Evolutionary conservation across 2,797 vertebrate genomes (phyloP), one percentile per base, ranked within the genome.

Genomic region (Alosa sapidissima): DNA sequence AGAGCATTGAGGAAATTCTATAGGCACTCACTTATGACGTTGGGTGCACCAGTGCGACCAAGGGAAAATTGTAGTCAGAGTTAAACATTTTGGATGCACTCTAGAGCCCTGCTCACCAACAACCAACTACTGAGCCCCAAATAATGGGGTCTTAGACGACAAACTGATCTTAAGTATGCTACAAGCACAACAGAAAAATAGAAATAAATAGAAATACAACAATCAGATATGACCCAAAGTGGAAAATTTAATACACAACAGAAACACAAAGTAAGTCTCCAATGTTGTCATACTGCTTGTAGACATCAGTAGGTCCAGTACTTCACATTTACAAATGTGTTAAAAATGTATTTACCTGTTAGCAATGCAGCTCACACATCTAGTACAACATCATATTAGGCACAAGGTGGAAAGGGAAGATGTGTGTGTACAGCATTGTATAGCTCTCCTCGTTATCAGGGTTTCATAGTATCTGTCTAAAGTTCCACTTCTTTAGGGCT

Each of bases 361-460:
- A 89, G 86, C 89, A 87, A 90, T 83, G 84, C 65, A 87, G 52
- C 82, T 89, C 87, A 90, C 88, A 91, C 90, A 91, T 81, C 86
- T 88, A 90, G 87, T 89, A 90, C 87, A 89, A 89, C 90, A 84
- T 93, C 88, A 68, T 88, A 81, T 91, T 93, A 96, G 94, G 94
- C 95, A 96, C 94, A 92, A 90, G 91, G 94, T 94, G 91, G 92
- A 91, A 90, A 89, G 90, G 92, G 72, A 47, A 92, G 90, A 89
- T 91, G 86, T 86, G 83, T 91, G 86, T 91, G 87, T 65, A 85
- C 83, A 87, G 88, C 81, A 88, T 47, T 78, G 62, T 45, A 47
- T 47, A 78, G 10, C 68, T 78, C 72, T 78, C 72, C 21, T 47
- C 19, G 36, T 78, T 47, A 78, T 16, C 72, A 47, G 72, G 72